Percentiles rank a stretch among this genome's conserved stretches.
These are phyloP conservation scores for Gymnocephalus cernua DNA, from an alignment of 2,113 vertebrate genomes.

Conservation along the genomic window DNA sequence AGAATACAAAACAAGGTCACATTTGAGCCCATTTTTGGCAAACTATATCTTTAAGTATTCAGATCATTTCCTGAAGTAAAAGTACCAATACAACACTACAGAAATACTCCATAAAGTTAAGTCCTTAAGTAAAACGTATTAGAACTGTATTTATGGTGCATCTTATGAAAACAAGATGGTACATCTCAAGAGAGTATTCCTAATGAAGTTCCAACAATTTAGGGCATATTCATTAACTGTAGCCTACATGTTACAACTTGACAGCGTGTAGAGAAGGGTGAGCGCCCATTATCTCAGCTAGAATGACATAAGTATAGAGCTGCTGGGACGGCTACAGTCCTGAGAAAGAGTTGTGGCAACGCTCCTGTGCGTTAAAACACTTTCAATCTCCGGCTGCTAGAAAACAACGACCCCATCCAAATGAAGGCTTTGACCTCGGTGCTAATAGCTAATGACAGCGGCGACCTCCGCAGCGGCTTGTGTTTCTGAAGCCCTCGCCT, in stretches of 20 bases:
- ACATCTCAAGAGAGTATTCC: no score
- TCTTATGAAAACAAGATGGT: no score
- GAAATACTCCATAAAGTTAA: background rate
- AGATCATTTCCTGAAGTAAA: background rate
- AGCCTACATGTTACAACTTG: constrained; percentile 8
- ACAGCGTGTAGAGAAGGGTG: background rate
- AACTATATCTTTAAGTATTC: background rate
- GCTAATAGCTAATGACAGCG: constrained; percentile 52
- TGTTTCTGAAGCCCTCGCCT: constrained; percentile 52
- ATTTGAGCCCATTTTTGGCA: background rate
- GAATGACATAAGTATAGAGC: constrained; percentile 25
- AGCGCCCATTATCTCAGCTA: constrained; percentile 23
- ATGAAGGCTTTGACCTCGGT: constrained; percentile 62
- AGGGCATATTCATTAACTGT: background rate
- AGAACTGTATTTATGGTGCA: no score
- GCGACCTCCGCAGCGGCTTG: constrained; percentile 39
- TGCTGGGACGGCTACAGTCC: constrained; percentile 22
- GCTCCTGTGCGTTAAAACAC: constrained; percentile 15
- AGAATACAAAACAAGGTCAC: background rate
- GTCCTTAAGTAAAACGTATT: background rate
- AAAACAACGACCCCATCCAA: constrained; percentile 42
- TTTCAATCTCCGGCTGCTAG: constrained; percentile 38
- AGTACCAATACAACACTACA: background rate
- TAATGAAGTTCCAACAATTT: background rate
- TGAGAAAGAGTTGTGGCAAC: background rate